Conservation (phyloP, 2,888 invertebrate species). For the Zelleria hepariella region DNA sequence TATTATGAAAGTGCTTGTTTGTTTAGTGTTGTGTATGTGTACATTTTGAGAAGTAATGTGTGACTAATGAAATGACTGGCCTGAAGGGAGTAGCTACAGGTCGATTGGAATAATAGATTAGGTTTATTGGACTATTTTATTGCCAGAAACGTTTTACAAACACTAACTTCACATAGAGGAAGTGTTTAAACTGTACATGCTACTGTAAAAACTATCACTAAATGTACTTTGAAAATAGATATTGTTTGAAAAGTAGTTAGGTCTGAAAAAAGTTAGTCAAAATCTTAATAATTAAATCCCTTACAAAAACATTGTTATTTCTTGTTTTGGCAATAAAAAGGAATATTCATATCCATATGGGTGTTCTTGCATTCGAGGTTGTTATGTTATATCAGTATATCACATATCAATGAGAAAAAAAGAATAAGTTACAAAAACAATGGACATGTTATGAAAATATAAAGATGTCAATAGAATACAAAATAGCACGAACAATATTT, state of each 20-base stretch:
- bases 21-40: neutral
- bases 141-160: slow-evolving; percentile 70
- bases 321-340: slow-evolving; percentile 37
- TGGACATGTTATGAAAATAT: slow-evolving; percentile 53
- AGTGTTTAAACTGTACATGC: slow-evolving; percentile 60
- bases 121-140: slow-evolving; percentile 66
- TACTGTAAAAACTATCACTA: slow-evolving; percentile 56
- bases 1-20: neutral
- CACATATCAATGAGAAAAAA: slow-evolving; percentile 48
- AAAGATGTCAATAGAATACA: slow-evolving; percentile 49
- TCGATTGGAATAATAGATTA: slow-evolving; percentile 1
- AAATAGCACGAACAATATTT: slow-evolving; percentile 58
- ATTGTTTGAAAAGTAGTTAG: slow-evolving; percentile 36
- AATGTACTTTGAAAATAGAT: slow-evolving; percentile 52
- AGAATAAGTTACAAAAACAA: slow-evolving; percentile 65
- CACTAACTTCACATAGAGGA: slow-evolving; percentile 51
- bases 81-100: neutral
- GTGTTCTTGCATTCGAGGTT: slow-evolving; percentile 61
- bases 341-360: slow-evolving; percentile 52
- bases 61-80: neutral
- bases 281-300: slow-evolving; percentile 36
- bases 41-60: neutral
- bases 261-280: slow-evolving; percentile 47
- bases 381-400: slow-evolving; percentile 53
- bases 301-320: slow-evolving; percentile 46